Conservation (phyloP, 2,888 invertebrate genomes). For the Uloborus plumipes region DNA sequence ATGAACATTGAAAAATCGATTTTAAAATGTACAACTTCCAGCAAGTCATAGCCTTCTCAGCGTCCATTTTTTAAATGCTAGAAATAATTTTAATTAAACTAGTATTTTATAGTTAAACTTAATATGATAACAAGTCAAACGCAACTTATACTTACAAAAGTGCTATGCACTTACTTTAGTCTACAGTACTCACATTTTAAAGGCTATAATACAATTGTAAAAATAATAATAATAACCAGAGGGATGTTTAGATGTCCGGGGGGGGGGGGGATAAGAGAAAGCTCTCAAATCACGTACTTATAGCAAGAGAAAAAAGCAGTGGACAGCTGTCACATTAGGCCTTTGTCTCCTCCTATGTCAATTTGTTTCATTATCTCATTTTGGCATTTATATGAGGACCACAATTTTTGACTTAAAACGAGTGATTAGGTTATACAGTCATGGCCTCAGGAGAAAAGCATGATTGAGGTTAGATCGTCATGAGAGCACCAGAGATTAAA, state of each 20-base stretch:
- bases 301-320: constrained; percentile 34
- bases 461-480: constrained; percentile 54
- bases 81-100: too few relatives aligned
- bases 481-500: constrained; percentile 57
- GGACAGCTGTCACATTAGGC: not conserved
- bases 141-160: constrained; percentile 33
- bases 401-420: constrained; percentile 10
- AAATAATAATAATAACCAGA: constrained; percentile 38
- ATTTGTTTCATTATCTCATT: constrained; percentile 30
- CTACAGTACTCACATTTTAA: constrained; percentile 50
- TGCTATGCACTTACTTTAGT: constrained; percentile 49
- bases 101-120: too few relatives aligned
- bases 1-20: too few relatives aligned
- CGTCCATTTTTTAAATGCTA: too few relatives aligned
- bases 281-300: constrained; percentile 57
- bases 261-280: constrained; percentile 29
- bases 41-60: too few relatives aligned
- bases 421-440: constrained; percentile 6
- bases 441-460: constrained; percentile 24
- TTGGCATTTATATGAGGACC: constrained; percentile 42
- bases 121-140: constrained; percentile 34
- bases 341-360: constrained; percentile 33
- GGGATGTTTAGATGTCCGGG: too few relatives aligned
- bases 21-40: too few relatives aligned
- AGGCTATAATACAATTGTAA: constrained; percentile 46